Percentiles rank a stretch among this genome's conserved stretches.
phyloP scores from a whole-genome alignment of 1,140 invertebrate genomes.

The Drosophila repletoides region DNA sequence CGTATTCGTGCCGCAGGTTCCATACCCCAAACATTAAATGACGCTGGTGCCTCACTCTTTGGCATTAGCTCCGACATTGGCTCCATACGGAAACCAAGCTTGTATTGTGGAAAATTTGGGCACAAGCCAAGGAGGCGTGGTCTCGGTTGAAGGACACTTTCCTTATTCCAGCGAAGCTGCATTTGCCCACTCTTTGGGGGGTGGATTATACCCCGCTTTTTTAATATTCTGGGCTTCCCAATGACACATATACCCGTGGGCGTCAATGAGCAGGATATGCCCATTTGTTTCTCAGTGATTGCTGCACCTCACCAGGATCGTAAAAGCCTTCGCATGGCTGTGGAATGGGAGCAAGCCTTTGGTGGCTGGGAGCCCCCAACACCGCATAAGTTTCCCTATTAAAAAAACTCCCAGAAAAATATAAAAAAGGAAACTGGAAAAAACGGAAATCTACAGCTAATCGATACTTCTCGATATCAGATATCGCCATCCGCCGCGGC shows the following conservation, averaged over 20 bases:
- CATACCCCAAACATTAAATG: slow-evolving; percentile 89
- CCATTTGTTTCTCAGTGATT: slow-evolving; percentile 89
- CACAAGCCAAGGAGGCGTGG: slow-evolving; percentile 88
- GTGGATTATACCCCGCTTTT: slow-evolving; percentile 87
- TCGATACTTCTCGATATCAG: too few species aligned
- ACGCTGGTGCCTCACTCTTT: slow-evolving; percentile 73
- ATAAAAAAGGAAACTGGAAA: not conserved
- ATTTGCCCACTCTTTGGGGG: slow-evolving; percentile 84
- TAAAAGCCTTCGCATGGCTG: slow-evolving; percentile 89
- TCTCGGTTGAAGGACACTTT: slow-evolving; percentile 85
- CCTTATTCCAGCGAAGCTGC: slow-evolving; percentile 83
- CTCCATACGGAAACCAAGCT: slow-evolving; percentile 92
- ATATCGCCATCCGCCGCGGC: too few species aligned
- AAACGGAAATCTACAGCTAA: not conserved
- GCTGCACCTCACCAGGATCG: slow-evolving; percentile 87
- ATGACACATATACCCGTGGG: slow-evolving; percentile 90
- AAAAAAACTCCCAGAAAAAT: not conserved
- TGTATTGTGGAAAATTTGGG: slow-evolving; percentile 94
- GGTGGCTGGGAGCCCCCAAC: slow-evolving; percentile 88
- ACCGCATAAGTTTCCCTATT: slow-evolving; percentile 36
- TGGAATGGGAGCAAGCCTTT: slow-evolving; percentile 89
- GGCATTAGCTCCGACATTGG: slow-evolving; percentile 93
- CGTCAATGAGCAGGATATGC: slow-evolving; percentile 86
- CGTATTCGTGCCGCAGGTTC: slow-evolving; percentile 87
- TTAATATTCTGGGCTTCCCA: slow-evolving; percentile 90